phyloP scores from a whole-genome alignment of 2,888 invertebrate genomes.

The Encarsia formosa region DNA sequence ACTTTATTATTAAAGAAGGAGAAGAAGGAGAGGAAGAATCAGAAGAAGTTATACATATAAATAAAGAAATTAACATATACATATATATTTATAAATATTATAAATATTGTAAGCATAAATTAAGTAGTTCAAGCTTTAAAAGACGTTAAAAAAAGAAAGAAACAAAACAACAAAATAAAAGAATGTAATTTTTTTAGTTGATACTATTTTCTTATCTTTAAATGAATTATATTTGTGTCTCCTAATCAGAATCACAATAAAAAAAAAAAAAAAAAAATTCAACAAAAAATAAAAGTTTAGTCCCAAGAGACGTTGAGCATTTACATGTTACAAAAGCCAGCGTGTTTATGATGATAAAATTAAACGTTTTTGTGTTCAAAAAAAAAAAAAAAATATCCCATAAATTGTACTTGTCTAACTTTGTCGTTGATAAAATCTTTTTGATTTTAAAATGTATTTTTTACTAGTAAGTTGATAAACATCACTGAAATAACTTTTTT shows the following conservation, averaged over 20 bases:
- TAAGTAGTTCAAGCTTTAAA: conserved; percentile 24
- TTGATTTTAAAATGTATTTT: conserved; percentile 18
- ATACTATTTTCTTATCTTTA: conserved; percentile 11
- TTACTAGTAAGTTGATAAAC: conserved; percentile 16
- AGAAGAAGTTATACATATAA: conserved; percentile 11
- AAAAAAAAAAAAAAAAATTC: conserved; percentile 8
- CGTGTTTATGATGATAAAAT: conserved; percentile 20
- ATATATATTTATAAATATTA: conserved; percentile 14
- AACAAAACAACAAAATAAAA: too few relatives aligned
- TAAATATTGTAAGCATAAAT: too few relatives aligned
- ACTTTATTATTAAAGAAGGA: too few relatives aligned
- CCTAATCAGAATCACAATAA: conserved; percentile 10
- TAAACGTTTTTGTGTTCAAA: conserved; percentile 20
- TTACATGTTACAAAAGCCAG: conserved; percentile 22
- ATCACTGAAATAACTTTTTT: conserved; percentile 12
- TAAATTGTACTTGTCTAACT: conserved; percentile 18
- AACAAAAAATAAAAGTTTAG: too few relatives aligned
- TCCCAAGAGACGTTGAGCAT: conserved; percentile 15
- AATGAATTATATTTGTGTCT: conserved; percentile 14
- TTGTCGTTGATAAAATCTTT: conserved; percentile 6
- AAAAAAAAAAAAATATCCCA: too few relatives aligned
- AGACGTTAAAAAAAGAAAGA: conserved; percentile 24
- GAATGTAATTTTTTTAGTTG: conserved; percentile 8
- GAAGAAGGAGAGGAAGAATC: too few relatives aligned
- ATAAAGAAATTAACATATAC: too few relatives aligned